These are phyloP conservation scores for Microcebus griseorufus DNA, from an alignment of 2,113 vertebrate genomes.

Conservation along the genomic window DNA sequence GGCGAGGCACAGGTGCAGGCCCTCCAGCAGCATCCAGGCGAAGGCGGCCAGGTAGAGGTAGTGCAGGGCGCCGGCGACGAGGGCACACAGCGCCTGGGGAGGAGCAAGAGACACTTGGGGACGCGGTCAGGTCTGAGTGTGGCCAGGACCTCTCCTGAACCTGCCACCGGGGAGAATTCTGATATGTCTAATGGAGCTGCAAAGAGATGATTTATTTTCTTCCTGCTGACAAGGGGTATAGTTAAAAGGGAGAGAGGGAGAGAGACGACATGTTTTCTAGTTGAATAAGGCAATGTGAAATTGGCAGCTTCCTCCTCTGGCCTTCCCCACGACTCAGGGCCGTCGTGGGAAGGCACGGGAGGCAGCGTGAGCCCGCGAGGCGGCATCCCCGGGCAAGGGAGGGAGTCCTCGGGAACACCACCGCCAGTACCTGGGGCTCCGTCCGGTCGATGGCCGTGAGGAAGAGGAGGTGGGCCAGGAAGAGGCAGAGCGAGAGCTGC, in stretches of 20 bases:
- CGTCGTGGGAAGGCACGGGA: too few relatives aligned
- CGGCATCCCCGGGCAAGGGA: neutral
- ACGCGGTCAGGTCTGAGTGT: neutral
- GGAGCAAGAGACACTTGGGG: neutral
- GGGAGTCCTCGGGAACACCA: neutral
- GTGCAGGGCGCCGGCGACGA: slow-evolving; percentile 71
- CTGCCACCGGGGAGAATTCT: neutral
- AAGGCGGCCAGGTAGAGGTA: slow-evolving; percentile 81
- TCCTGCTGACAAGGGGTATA: too few relatives aligned
- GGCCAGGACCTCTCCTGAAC: neutral
- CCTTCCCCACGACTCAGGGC: neutral
- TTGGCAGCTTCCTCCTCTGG: neutral
- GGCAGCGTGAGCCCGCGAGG: too few relatives aligned
- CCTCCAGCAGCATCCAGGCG: slow-evolving; percentile 82
- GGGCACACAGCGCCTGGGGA: slow-evolving; percentile 58
- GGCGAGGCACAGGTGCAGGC: slow-evolving; percentile 73
- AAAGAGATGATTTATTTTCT: neutral
- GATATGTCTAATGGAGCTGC: too few relatives aligned
- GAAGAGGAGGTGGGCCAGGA: slow-evolving; percentile 79
- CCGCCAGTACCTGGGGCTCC: slow-evolving; percentile 48
- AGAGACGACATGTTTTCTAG: too few relatives aligned
- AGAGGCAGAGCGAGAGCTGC: slow-evolving; percentile 77
- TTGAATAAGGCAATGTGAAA: neutral
- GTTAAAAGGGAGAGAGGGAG: too few relatives aligned
- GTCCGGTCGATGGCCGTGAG: slow-evolving; percentile 55